Percentiles rank a stretch among this genome's conserved stretches.
Evolutionary conservation across 1,140 invertebrate species (phyloP).

Genomic region (Drosophila repleta): DNA sequence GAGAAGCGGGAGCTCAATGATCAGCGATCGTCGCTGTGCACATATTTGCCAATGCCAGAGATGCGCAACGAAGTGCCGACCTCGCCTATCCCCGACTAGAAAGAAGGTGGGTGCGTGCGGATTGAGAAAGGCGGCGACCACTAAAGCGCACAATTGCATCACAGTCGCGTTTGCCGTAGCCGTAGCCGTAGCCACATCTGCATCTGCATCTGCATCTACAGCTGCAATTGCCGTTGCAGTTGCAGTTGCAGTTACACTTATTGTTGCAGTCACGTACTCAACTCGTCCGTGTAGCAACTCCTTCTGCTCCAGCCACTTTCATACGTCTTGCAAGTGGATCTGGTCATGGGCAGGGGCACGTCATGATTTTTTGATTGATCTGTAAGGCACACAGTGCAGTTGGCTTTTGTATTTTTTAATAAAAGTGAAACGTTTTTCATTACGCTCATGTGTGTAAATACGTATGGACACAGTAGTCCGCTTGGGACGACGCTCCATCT

Average conservation of each 20-base stretch:
- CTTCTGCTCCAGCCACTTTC: slow-evolving; percentile 53
- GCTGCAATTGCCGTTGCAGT: background rate
- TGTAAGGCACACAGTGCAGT: slow-evolving; percentile 79
- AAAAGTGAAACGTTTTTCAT: slow-evolving; percentile 81
- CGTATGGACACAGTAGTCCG: slow-evolving; percentile 7
- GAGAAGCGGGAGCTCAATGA: slow-evolving; percentile 2
- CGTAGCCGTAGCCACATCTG: slow-evolving; percentile 7
- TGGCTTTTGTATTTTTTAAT: slow-evolving; percentile 76
- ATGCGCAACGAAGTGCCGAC: slow-evolving; percentile 75
- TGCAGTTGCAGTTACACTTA: slow-evolving; percentile 12
- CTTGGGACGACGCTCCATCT: slow-evolving; percentile 11
- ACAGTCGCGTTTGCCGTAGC: slow-evolving; percentile 52
- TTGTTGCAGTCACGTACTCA: slow-evolving; percentile 54
- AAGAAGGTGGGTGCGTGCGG: slow-evolving; percentile 58
- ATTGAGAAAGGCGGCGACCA: slow-evolving; percentile 43
- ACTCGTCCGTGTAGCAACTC: background rate
- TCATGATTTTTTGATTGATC: slow-evolving; percentile 83
- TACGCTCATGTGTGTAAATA: slow-evolving; percentile 44
- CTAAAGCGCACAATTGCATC: slow-evolving; percentile 72
- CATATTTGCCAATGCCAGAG: slow-evolving; percentile 74
- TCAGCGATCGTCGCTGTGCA: slow-evolving; percentile 51
- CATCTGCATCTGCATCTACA: too few relatives aligned
- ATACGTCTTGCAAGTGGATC: slow-evolving; percentile 54
- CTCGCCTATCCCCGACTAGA: slow-evolving; percentile 65
- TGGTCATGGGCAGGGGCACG: slow-evolving; percentile 19